Percentiles rank a stretch among this genome's conserved stretches.
phyloP scores from a whole-genome alignment of 2,113 vertebrate species.

The Sakesphorus luctuosus region DNA sequence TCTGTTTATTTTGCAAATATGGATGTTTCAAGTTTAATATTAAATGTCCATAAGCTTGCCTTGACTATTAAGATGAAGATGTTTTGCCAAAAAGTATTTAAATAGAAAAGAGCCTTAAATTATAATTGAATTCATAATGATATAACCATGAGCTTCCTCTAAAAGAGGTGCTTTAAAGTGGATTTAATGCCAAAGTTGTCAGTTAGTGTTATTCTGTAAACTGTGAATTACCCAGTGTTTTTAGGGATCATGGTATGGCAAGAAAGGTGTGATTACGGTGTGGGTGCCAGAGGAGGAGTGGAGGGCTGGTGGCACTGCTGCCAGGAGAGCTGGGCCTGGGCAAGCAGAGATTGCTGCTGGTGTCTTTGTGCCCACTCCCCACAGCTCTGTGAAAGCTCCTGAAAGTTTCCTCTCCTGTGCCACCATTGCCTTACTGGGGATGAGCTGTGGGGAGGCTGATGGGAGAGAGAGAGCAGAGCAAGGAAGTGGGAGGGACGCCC shows the following conservation, averaged over 20 bases:
- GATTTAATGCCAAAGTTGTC: background rate
- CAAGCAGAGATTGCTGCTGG: background rate
- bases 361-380: background rate
- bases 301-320: background rate
- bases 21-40: no score
- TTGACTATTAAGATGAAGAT: background rate
- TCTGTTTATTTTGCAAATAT: background rate
- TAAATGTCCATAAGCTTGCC: background rate
- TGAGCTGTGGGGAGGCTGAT: rapidly evolving
- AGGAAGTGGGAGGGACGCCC: background rate
- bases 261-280: background rate
- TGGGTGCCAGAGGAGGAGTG: background rate
- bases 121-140: background rate
- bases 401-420: background rate
- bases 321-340: background rate
- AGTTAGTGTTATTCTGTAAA: background rate
- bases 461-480: background rate
- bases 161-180: background rate
- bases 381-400: background rate
- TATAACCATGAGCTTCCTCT: background rate
- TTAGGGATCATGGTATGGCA: rapidly evolving
- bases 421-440: background rate
- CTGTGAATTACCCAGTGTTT: background rate
- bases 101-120: background rate
- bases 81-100: background rate